Conservation (phyloP, 2,797 vertebrate genomes). For the Rhyacichthys aspro region DNA sequence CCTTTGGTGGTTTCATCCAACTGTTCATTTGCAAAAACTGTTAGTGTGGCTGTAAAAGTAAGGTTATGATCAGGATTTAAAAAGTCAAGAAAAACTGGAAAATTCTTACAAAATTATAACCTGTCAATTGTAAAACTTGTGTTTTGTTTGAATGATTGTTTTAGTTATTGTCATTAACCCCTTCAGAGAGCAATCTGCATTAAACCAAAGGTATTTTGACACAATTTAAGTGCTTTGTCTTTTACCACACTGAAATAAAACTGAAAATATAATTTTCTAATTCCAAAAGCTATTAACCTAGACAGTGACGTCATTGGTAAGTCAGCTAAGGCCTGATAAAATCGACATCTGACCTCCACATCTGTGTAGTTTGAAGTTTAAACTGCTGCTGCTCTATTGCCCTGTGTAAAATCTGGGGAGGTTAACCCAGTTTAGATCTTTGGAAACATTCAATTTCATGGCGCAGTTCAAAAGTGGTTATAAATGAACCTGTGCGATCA, state of each 20-base stretch:
- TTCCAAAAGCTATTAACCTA: constrained; percentile 6
- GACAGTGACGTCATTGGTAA: not conserved
- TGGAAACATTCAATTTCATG: not conserved
- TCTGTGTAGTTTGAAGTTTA: constrained; percentile 1
- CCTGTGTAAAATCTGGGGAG: constrained; percentile 3
- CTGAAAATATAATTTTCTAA: constrained; percentile 21
- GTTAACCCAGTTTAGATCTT: not conserved
- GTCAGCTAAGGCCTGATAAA: constrained; percentile 23
- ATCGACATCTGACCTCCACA: constrained; percentile 14
- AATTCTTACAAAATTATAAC: not conserved
- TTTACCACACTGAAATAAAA: constrained; percentile 11
- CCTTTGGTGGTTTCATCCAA: not conserved
- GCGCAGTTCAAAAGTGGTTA: not conserved
- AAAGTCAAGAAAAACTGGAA: no score
- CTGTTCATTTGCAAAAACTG: not conserved
- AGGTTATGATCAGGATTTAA: no score
- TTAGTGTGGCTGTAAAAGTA: no score
- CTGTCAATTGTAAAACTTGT: not conserved
- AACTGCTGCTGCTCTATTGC: constrained; percentile 7
- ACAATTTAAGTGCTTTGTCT: no score
- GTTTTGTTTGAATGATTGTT: no score
- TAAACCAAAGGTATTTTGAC: constrained; percentile 23
- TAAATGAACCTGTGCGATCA: constrained; percentile 20
- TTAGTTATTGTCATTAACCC: no score
- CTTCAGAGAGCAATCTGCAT: not conserved